Conservation (phyloP, 2,888 invertebrate genomes). For the Chesias legatella region DNA sequence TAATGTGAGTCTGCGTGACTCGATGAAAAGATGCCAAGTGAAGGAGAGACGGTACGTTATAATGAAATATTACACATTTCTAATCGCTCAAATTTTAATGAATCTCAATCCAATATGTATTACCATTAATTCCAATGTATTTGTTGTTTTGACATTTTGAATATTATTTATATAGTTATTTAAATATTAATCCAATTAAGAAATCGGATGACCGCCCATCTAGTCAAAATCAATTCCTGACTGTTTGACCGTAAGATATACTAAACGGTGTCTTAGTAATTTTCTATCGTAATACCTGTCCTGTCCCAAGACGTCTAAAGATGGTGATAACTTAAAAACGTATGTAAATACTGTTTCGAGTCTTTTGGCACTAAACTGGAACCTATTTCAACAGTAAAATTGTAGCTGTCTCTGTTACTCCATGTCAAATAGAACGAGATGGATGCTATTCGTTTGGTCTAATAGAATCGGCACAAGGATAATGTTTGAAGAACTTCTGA, state of each 20-base stretch:
- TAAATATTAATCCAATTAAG: constrained; percentile 11
- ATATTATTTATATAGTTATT: constrained; percentile 7
- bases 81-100: constrained; percentile 59
- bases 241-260: constrained; percentile 1
- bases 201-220: constrained; percentile 6
- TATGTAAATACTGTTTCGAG: no score
- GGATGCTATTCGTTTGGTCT: no score
- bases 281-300: no score
- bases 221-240: constrained; percentile 15
- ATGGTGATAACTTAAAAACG: no score
- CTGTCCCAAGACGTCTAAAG: no score
- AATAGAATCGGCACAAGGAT: no score
- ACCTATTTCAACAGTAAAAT: no score
- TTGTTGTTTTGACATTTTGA: constrained; percentile 24
- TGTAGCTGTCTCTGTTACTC: no score
- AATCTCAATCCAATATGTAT: constrained; percentile 31
- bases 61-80: constrained; percentile 36
- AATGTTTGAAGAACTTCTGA: no score
- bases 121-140: constrained; percentile 33
- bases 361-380: no score
- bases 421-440: no score
- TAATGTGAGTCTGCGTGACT: constrained; percentile 47
- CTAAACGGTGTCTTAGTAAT: no score
- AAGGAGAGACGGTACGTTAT: constrained; percentile 12
- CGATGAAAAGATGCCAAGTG: neutral